Conservation (phyloP, 2,888 invertebrate genomes). For the Tromatobia lineatoria region DNA sequence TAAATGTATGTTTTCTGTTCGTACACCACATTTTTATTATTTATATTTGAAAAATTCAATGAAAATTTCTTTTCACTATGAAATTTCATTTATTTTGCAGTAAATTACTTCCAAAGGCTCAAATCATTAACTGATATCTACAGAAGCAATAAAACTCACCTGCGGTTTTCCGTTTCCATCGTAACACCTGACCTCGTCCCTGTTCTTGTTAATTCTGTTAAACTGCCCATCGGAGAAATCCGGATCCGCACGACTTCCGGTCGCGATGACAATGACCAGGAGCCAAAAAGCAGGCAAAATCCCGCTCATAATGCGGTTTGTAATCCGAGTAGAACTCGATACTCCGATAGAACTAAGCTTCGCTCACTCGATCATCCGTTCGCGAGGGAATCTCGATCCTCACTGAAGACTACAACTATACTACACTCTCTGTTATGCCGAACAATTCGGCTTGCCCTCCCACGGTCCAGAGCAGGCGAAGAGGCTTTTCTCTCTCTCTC, state of each 20-base stretch:
- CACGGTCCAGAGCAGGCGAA: slow-evolving; percentile 55
- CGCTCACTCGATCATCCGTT: slow-evolving; percentile 65
- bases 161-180: slow-evolving; percentile 80
- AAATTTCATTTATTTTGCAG: background rate
- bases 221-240: slow-evolving; percentile 80
- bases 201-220: slow-evolving; percentile 74
- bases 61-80: too few species aligned
- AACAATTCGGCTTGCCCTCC: slow-evolving; percentile 62
- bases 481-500: slow-evolving; percentile 35
- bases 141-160: slow-evolving; percentile 74
- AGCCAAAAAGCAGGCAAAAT: slow-evolving; percentile 30
- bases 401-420: slow-evolving; percentile 61
- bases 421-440: slow-evolving; percentile 62
- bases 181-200: slow-evolving; percentile 83
- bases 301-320: slow-evolving; percentile 42
- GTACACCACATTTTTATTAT: too few species aligned
- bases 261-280: slow-evolving; percentile 41
- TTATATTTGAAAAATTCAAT: too few species aligned
- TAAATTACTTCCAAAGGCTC: background rate
- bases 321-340: slow-evolving; percentile 12
- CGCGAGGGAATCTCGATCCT: slow-evolving; percentile 61
- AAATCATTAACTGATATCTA: background rate
- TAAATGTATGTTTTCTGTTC: too few species aligned
- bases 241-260: slow-evolving; percentile 76
- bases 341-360: slow-evolving; percentile 19